Base-by-base conservation (phyloP, 2,888 invertebrate genomes). In the Rhabditophanes sp. region DNA sequence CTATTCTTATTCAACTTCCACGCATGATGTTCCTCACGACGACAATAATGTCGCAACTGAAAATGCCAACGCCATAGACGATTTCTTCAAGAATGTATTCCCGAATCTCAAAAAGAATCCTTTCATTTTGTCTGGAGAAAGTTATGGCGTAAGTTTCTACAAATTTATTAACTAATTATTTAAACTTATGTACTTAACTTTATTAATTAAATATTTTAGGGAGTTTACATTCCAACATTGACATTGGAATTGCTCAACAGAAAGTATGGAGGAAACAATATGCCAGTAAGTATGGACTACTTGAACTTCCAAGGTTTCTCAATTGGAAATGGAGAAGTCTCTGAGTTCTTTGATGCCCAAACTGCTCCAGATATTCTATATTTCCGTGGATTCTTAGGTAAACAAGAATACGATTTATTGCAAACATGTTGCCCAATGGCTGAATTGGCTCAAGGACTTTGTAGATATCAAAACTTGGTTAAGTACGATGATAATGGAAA, bases 111-210 rank as follows among this genome's bases (percentile, higher is more conserved):
- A 50, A 11, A 42, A 49, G 3, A 65, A 68, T 39, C 61, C 64
- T 14, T 70, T 71, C 49, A 71, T 64, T 50, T 58, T 72, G 26
- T 66, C 69, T n/a, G 71, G 70, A 4, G 70, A 45, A 30, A 34
- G 34, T 20, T 45, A 45, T 26, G 48, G 37, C 7, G 5, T n/a
- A 6, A 11, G 28, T n/a, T 30, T 30, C n/a, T 12, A 35, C 15
- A n/a, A 32, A 35, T 14, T 8, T 11, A 6, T 32, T n/a, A n/a
- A n/a, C n/a, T n/a, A n/a, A n/a, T n/a, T n/a, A n/a, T n/a, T n/a
- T n/a, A n/a, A n/a, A n/a, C n/a, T n/a, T n/a, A n/a, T n/a, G n/a
- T n/a, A n/a, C n/a, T n/a, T n/a, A n/a, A n/a, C n/a, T 26, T 5
- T 35, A 33, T 35, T 12, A 35, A 32, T n/a, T 14, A 12, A 35